Conservation (phyloP, 2,113 vertebrate genomes). For the Ancistrus triradiatus region DNA sequence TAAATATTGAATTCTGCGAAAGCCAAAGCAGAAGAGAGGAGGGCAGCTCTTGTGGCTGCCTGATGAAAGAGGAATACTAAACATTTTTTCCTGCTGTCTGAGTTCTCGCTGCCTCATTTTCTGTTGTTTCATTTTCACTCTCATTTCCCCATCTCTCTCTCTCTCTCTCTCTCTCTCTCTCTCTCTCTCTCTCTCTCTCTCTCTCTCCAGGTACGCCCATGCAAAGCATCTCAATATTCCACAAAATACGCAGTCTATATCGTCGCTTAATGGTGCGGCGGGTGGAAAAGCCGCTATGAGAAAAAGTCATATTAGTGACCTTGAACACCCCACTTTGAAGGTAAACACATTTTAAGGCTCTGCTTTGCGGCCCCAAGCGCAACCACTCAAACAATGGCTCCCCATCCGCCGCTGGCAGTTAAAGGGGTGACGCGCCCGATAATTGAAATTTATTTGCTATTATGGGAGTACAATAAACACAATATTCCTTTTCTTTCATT, state of each 20-base stretch:
- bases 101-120: conserved; percentile 5
- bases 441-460: conserved; percentile 97
- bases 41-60: conserved; percentile 12
- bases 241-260: conserved; percentile 21
- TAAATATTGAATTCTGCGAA: conserved; percentile 44
- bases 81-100: conserved; percentile 23
- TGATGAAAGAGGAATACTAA: conserved; percentile 48
- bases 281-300: not conserved
- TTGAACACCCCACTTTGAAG: conserved; percentile 17
- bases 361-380: conserved; percentile 6
- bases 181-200: too few species aligned
- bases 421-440: conserved; percentile 86
- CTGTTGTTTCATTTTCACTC: not conserved
- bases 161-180: too few species aligned
- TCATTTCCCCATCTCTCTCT: not conserved
- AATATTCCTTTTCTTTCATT: conserved; percentile 86
- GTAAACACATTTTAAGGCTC: conserved; percentile 12
- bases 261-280: not conserved
- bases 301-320: conserved; percentile 34
- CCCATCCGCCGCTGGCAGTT: conserved; percentile 67
- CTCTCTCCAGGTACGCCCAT: conserved; percentile 16
- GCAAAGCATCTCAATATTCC: conserved; percentile 22
- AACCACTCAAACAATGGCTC: conserved; percentile 3
- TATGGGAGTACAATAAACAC: conserved; percentile 90
- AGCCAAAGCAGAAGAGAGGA: conserved; percentile 34